Percentiles rank a stretch among this genome's conserved stretches.
Evolutionary conservation across 2,888 invertebrate genomes (phyloP).

Genomic region (Neuroscelio doddi): DNA sequence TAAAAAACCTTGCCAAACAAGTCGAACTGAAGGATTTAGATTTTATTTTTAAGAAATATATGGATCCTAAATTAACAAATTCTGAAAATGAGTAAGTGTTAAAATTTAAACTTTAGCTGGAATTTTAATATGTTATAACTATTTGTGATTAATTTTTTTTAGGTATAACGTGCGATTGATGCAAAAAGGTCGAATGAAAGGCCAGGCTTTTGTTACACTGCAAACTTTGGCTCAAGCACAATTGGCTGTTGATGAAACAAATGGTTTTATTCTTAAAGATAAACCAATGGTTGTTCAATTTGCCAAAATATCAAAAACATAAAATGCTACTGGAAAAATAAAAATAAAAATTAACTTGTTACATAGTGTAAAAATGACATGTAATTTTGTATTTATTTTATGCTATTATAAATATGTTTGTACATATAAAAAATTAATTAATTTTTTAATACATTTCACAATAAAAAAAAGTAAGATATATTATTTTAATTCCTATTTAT

Average conservation of each 20-base stretch:
- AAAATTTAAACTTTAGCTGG: not conserved
- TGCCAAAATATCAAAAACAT: constrained; percentile 73
- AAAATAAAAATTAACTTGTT: too few relatives aligned
- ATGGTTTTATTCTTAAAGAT: constrained; percentile 88
- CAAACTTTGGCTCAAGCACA: constrained; percentile 81
- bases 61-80: constrained; percentile 70
- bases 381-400: too few relatives aligned
- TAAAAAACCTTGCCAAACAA: constrained; percentile 91
- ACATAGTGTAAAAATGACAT: too few relatives aligned
- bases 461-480: too few relatives aligned
- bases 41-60: constrained; percentile 83
- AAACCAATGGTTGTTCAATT: constrained; percentile 95
- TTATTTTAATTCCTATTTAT: too few relatives aligned
- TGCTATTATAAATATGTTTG: too few relatives aligned
- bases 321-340: too few relatives aligned
- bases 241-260: constrained; percentile 86
- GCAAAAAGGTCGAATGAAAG: constrained; percentile 97
- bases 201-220: constrained; percentile 93
- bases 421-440: too few relatives aligned
- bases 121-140: constrained; percentile 12
- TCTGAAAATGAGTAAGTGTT: constrained; percentile 54
- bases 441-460: too few relatives aligned
- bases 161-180: constrained; percentile 84
- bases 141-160: constrained; percentile 43
- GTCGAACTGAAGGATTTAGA: constrained; percentile 84